Conservation (phyloP, 2,888 invertebrate species). For the Drosophila mimica region DNA sequence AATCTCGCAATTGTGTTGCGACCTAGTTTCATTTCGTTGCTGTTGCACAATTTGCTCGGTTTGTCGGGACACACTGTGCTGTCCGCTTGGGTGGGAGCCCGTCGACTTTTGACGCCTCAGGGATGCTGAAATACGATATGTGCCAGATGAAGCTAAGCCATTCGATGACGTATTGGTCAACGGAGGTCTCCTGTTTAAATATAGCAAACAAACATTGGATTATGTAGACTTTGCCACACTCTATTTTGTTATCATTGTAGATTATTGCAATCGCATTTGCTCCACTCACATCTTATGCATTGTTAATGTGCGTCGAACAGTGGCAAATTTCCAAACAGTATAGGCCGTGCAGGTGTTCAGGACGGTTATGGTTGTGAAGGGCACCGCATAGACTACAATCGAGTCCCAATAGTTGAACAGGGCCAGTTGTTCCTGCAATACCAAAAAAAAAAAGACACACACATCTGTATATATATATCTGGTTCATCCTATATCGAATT, state of each 20-base stretch:
- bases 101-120: conserved; percentile 79
- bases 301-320: conserved; percentile 84
- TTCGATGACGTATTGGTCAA: conserved; percentile 46
- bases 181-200: conserved; percentile 64
- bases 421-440: conserved; percentile 87
- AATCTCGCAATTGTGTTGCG: conserved; percentile 67
- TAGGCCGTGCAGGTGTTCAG: conserved; percentile 90
- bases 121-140: conserved; percentile 75
- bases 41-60: conserved; percentile 32
- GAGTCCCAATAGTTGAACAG: conserved; percentile 90
- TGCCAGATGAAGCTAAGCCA: conserved; percentile 18
- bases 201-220: neutral
- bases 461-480: neutral
- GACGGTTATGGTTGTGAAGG: conserved; percentile 89
- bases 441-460: neutral
- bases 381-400: conserved; percentile 89
- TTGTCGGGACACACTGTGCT: conserved; percentile 57
- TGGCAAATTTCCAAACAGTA: conserved; percentile 88
- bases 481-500: conserved; percentile 18
- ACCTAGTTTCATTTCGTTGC: conserved; percentile 41
- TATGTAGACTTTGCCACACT: neutral
- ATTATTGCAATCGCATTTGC: neutral
- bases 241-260: conserved; percentile 2
- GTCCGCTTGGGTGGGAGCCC: conserved; percentile 81
- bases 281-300: conserved; percentile 82